Evolutionary conservation across 2,888 invertebrate genomes (phyloP), one percentile per base, ranked within the genome.

Genomic region (Nephrotoma flavescens): DNA sequence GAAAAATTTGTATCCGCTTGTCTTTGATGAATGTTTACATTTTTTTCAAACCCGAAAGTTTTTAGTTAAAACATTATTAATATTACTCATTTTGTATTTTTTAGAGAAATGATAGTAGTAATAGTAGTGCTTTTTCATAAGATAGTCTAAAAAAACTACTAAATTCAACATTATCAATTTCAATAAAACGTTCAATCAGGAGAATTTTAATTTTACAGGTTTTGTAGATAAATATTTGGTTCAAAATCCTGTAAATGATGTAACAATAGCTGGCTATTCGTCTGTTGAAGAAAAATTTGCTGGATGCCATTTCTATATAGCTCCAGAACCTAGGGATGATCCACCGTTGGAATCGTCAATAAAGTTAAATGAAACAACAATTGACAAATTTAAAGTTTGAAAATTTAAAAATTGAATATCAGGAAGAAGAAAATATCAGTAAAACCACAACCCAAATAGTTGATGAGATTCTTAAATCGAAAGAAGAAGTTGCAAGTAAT

Each of bases 201-300:
- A 57, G 31, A 57, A 57, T 57, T 57, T 57, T 7, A 31, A 57
- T 57, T 57, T 57, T 57, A 57, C 57, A 57, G 57, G 31, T 57
- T 57, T 57, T 57, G 57, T 19, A 57, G 57, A 57, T 57, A 57
- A 57, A 57, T 57, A 57, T 57, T 57, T 57, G 57, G 57, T 57
- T 57, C 57, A 31, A 57, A 19, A 57, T 31, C 57, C 57, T 31
- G 57, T 57, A 57, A 57, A 57, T 57, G 57, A 57, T 31, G 31
- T 31, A 31, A 57, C 57, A 19, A 19, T 57, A 57, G 57, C 57
- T 57, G 57, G 57, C 19, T 57, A 84, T 85, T 85, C 85, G 44
- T 85, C 85, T 85, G 85, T 44, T 85, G 85, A 85, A 7, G 85
- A 85, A 85, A 42, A n/a, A 1, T 85, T 85, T 85, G 85, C 44